Evolutionary conservation across 2,113 vertebrate species (phyloP), one percentile per base, ranked within the genome.

Genomic region (Sclerurus mexicanus): DNA sequence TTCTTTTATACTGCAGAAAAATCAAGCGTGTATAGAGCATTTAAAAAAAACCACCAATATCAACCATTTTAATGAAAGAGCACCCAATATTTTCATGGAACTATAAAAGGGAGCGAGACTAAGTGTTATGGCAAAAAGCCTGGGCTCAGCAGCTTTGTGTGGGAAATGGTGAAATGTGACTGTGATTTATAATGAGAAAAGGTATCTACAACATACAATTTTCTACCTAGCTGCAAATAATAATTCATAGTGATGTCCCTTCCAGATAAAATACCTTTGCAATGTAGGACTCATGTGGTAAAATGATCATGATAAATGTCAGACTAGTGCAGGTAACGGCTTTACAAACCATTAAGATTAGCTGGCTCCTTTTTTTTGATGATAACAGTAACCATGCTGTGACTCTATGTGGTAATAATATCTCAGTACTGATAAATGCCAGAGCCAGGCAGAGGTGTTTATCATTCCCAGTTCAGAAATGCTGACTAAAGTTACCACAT

Each of bases 121-220:
- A 92, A 93, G 90, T 86, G 96, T 96, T 90, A 90, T 96, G 94
- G 97, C 92, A 97, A 98, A 98, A 98, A 98, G 90, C 97, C 98
- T 97, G 90, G 96, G 92, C 99, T 99, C 99, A 99, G 99, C 99
- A 99, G 98, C 98, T 99, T 99, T 98, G 97, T 98, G 98, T 97
- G 97, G 98, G 97, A 98, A 99, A 98, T 98, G 98, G 98, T 98
- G 98, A 98, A 97, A 99, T 98, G 98, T 98, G 99, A 99, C 98
- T 98, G 98, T 99, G 99, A 99, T 99, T 99, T 99, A 99, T 99
- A 98, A 98, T 98, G 96, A 98, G 97, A 98, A 98, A 98, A 98
- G 98, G 98, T 98, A 98, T 98, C 98, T 98, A 98, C 99, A 99
- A 99, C 99, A 99, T 99, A 99, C 99, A 99, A 99, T 99, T 99